Evolutionary conservation across 2,888 invertebrate species (phyloP).

Genomic region (Aspidiotus rigidus): DNA sequence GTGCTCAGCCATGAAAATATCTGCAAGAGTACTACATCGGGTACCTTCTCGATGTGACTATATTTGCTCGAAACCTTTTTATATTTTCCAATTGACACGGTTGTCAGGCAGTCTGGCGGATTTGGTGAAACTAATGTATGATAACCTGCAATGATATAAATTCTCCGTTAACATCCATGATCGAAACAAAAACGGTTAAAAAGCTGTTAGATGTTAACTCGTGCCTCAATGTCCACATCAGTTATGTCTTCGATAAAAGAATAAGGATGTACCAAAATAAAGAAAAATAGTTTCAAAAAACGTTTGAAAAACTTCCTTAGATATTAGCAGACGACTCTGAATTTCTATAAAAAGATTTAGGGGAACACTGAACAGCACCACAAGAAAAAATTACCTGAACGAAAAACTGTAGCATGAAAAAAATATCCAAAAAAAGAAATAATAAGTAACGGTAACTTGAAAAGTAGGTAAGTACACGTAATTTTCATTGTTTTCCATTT

Average conservation of each 20-base stretch:
- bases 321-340: no score
- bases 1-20: constrained; percentile 63
- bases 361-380: no score
- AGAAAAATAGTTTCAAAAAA: no score
- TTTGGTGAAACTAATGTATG: constrained; percentile 34
- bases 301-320: not conserved
- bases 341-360: no score
- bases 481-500: no score
- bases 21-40: constrained; percentile 58
- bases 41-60: constrained; percentile 52
- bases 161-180: not conserved
- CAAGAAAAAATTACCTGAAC: no score
- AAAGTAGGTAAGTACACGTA: no score
- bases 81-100: not conserved
- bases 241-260: not conserved
- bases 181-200: not conserved
- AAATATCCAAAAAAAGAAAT: no score
- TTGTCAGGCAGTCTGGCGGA: constrained; percentile 37
- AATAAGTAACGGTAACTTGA: no score
- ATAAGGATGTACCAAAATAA: not conserved
- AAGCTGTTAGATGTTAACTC: not conserved
- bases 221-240: not conserved
- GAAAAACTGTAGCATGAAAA: no score
- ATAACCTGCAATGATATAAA: constrained; percentile 7
- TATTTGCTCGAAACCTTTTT: constrained; percentile 2